Conservation (phyloP, 1,140 invertebrate genomes). For the Marisa cornuarietis region DNA sequence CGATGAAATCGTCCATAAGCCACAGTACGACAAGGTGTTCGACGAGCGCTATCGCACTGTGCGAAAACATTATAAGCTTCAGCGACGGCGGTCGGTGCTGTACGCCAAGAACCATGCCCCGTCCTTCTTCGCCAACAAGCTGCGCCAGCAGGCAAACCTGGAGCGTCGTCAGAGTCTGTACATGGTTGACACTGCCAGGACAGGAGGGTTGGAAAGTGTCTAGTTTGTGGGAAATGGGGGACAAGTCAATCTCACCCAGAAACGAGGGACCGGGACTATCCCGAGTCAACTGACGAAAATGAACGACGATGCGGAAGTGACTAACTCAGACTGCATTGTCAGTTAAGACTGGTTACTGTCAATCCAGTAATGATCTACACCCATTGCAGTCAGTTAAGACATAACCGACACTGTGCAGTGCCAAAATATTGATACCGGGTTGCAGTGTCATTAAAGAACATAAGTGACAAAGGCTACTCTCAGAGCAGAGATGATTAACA, state of each 20-base stretch:
- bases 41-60: conserved; percentile 13
- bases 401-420: too few relatives aligned
- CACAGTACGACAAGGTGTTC: conserved; percentile 24
- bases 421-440: too few relatives aligned
- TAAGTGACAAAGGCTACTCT: too few relatives aligned
- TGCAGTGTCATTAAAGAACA: too few relatives aligned
- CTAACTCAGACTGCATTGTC: neutral
- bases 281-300: neutral
- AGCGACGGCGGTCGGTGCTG: neutral
- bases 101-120: neutral
- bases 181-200: neutral
- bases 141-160: neutral
- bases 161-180: conserved; percentile 13
- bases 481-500: too few relatives aligned
- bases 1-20: neutral
- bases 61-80: neutral
- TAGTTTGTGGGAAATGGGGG: neutral
- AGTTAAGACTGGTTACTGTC: neutral
- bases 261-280: too few relatives aligned
- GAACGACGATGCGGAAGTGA: neutral
- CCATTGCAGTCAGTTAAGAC: neutral
- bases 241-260: neutral
- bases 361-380: neutral
- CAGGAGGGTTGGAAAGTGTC: neutral
- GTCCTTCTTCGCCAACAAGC: neutral